Evolutionary conservation across 2,797 vertebrate genomes (phyloP), one percentile per base, ranked within the genome.

Genomic region (Syngnathus acus): DNA sequence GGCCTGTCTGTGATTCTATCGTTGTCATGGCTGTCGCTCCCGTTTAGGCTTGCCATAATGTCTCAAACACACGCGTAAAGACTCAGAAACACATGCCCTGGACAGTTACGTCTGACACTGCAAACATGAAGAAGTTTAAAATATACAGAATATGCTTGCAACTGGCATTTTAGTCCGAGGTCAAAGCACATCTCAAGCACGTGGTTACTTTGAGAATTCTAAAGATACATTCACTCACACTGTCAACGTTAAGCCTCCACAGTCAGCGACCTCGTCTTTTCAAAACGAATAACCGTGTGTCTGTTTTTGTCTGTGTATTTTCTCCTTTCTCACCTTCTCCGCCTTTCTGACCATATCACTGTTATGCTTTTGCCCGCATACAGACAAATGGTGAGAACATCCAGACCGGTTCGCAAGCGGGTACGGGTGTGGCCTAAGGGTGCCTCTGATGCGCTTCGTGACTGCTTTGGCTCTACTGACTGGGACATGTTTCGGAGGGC

Each of bases 1-100:
- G 83, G 73, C 77, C 73, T 51, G 79, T 78, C 78, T 78, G 74
- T 19, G 70, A 82, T 84, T 83, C 73, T 80, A 82, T 84, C 78
- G 64, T 72, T 69, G 76, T 81, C 81, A 82, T 72, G 82, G 81
- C 72, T 86, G 83, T 83, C 79, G 53, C 67, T 76, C 65, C 59
- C 59, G 76, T 78, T 86, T 78, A 80, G 63, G 68, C 70, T 82
- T 66, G 63, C 64, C 67, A 60, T 68, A 75, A 71, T 81, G 66
- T 77, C 62, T 82, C 65, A 68, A 38, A 66, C 47, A 60, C 50
- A 21, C 23, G 19, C 43, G 62, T 48, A 70, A 39, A 64, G 23
- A 72, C 45, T 48, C 53, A 45, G 50, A 67, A 70, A 70, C 54
- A 64, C 21, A 70, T 38, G 39, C 62, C 45, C 59, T 26, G 68